Evolutionary conservation across 2,888 invertebrate genomes (phyloP), one percentile per base, ranked within the genome.

Genomic region (Vannuccia rotundouncinata): DNA sequence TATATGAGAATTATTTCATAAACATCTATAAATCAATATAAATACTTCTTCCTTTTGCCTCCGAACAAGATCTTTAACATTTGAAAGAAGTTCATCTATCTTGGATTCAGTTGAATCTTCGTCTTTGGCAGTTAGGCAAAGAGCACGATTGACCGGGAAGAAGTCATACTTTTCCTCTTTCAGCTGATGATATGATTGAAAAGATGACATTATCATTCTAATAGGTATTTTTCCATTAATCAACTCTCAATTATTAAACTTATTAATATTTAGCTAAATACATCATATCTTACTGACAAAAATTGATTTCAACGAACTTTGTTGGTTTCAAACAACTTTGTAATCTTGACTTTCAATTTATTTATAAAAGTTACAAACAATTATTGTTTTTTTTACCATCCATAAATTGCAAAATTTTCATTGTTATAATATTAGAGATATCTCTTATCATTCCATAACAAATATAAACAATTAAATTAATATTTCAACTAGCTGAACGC

Each of bases 41-140:
- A n/a, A n/a, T 81, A 87, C 88, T 85, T 87, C 86, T 80, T 84
- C 84, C 76, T 85, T 84, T 83, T 88, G 87, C 81, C 86, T 86
- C 79, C 86, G 85, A 1, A 87, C 86, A 27, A 88, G 85, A 13
- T 84, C 84, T 27, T 85, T 85, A 22, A 88, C 86, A 78, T 87
- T 85, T 66, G 85, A 85, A 30, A 88, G 83, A 0, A 88, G 83
- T 74, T 86, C 86, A 81, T 88, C 87, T 75, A 88, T 85, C 82
- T 87, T 87, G 0, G 86, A 85, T 81, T 88, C 88, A 0, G 87
- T 86, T 13, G 86, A 85, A 81, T 87, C 88, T 81, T 88, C 87
- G 31, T 88, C 88, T 85, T 86, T 87, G 1, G 85, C 84, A n/a
- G 86, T 84, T 81, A 88, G 83, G 0, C 87, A 87, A 81, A 88